Base-by-base conservation (phyloP, 2,113 vertebrate genomes). In the Menidia beryllina region DNA sequence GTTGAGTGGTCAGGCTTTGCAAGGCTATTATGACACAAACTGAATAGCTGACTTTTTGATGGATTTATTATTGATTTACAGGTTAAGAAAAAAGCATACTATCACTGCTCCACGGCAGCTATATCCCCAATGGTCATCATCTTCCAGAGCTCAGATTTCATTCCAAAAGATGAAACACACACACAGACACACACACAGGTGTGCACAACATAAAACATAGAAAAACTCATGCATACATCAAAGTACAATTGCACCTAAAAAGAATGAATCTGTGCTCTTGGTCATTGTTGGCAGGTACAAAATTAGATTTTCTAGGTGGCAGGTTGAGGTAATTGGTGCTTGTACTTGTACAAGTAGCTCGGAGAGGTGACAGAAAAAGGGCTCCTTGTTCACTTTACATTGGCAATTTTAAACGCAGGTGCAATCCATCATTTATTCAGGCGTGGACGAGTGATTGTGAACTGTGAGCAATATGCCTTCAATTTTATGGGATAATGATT, bases 261-360 rank as follows among this genome's bases (percentile, higher is more conserved):
- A 53, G 55, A 47, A 65, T 79, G 39, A 62, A 75, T 43, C 43
- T 53, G 27, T 68, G 59, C 45, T 73, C 66, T 39, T 53, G 6
- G 49, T 3, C 25, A 11, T 48, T 69, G 50, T 57, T 69, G 83
- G 68, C 69, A 79, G 62, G 77, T 68, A 27, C 34, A 73, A 68
- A 69, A 81, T 86, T 54, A 54, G 30, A 85, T 81, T 85, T 83
- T 80, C 25, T 68, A 57, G 54, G 54, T 80, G 56, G 69, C 54
- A 43, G 60, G 38, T 41, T 51, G 49, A 79, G 62, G 55, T 79
- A 75, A 86, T 75, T 69, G 75, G 43, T 39, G 60, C 43, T 56
- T 76, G 59, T 75, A 25, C 58, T 58, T n/a, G 39, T 60, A 63
- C 25, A 73, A 65, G 57, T 27, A 75, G 52, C 56, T 41, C 24